Base-by-base conservation (phyloP, 2,797 vertebrate genomes). In the Geranospiza caerulescens region DNA sequence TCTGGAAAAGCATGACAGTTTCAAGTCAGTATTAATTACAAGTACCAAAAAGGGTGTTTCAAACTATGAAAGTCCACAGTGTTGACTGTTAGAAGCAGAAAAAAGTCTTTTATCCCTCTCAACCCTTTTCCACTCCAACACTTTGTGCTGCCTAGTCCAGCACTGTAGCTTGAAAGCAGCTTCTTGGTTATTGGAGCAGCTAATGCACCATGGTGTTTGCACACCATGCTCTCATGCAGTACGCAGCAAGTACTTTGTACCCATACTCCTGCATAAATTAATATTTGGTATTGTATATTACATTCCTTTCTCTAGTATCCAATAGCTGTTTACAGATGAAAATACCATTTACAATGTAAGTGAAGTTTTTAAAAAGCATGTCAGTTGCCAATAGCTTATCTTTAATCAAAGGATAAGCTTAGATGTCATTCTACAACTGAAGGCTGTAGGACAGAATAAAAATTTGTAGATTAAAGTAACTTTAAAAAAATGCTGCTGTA, bases 221-320 rank as follows among this genome's bases (percentile, higher is more conserved):
- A n/a, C 16, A 22, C n/a, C 6, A 6, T 1, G 2, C 13, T 64
- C 17, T 18, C 59, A n/a, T 0, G 3, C 16, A 47, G 52, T 2
- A 40, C 0, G 3, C 14, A 36, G 34, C 18, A 73, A 63, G 79
- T 25, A 52, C 20, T 44, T 75, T 11, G 48, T 27, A 73, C 26
- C 17, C 23, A 36, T 23, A 42, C 21, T 48, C 29, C 56, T 19
- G 14, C 14, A 38, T 12, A 87, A 55, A 71, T 23, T 29, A 66
- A 19, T 26, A 19, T 48, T 56, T 40, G 26, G 18, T 44, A 56
- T 16, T 31, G 15, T 52, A 3, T 11, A 83, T 27, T 68, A 36
- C 13, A 40, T 15, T 87, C 4, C 25, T 79, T 90, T 26, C 40
- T 60, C 23, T 44, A 34, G 26, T 22, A 92, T n/a, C 45, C 34